A percentile compares a stretch with the other conserved stretches of the same genome.
Evolutionary conservation across 1,140 invertebrate species (phyloP).

Genomic region (Dendroctonus ponderosae): DNA sequence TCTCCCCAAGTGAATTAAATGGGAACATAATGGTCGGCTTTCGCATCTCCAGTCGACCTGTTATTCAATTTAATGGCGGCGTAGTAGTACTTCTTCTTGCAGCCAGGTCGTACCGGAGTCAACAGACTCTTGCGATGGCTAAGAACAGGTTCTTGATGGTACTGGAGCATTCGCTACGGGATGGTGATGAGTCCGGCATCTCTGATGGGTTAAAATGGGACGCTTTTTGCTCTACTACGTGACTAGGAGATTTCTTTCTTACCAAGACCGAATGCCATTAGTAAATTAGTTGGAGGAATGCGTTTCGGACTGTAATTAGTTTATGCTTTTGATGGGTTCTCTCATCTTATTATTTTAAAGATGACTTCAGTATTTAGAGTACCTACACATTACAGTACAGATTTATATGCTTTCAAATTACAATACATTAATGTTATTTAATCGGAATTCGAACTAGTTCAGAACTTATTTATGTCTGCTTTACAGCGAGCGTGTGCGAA

Average conservation of each 20-base stretch:
- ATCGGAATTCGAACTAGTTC: no score
- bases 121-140: slow-evolving; percentile 7
- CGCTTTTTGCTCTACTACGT: slow-evolving; percentile 2
- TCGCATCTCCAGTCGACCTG: neutral
- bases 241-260: neutral
- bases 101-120: slow-evolving; percentile 7
- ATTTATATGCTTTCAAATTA: no score
- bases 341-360: no score
- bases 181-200: slow-evolving; percentile 6
- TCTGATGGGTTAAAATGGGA: neutral
- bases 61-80: slow-evolving; percentile 6
- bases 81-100: neutral
- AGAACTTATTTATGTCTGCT: no score
- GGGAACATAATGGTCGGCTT: neutral
- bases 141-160: slow-evolving; percentile 18
- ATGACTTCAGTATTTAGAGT: no score
- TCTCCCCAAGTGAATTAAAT: neutral
- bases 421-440: no score
- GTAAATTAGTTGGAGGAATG: no score
- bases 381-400: no score
- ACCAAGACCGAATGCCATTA: no score
- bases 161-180: slow-evolving; percentile 20
- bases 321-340: no score
- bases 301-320: no score
- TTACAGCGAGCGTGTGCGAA: no score